A percentile compares a stretch with the other conserved stretches of the same genome.
These are phyloP conservation scores for Schizotus pectinicornis DNA, from an alignment of 2,888 invertebrate genomes.

Conservation along the genomic window DNA sequence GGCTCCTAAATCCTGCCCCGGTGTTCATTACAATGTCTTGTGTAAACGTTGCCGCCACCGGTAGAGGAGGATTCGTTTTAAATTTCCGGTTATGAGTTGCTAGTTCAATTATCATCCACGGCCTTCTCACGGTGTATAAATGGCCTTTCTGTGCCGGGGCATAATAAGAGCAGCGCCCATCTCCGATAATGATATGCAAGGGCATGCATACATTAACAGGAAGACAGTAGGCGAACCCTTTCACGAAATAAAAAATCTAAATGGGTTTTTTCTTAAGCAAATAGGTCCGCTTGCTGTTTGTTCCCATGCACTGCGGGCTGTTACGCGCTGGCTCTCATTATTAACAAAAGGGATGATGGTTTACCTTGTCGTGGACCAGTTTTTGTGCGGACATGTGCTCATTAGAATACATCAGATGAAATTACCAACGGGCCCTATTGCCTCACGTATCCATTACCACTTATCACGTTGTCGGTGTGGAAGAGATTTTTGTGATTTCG, in stretches of 20 bases:
- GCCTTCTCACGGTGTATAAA: conserved; percentile 51
- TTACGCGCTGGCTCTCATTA: conserved; percentile 24
- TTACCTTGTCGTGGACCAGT: conserved; percentile 29
- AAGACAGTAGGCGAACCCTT: conserved; percentile 54
- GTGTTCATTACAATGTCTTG: conserved; percentile 2
- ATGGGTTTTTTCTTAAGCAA: conserved; percentile 52
- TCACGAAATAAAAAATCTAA: conserved; percentile 42
- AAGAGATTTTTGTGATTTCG: too few relatives aligned
- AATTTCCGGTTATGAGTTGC: conserved; percentile 37
- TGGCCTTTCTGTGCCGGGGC: conserved; percentile 46
- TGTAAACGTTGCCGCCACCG: conserved; percentile 8
- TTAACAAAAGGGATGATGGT: conserved; percentile 33
- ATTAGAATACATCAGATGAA: conserved; percentile 27
- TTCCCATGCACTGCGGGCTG: conserved; percentile 35
- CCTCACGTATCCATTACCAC: background rate
- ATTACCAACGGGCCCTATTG: conserved; percentile 6
- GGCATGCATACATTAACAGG: conserved; percentile 56
- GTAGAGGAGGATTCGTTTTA: conserved; percentile 12
- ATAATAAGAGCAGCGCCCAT: conserved; percentile 47
- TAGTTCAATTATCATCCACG: conserved; percentile 35
- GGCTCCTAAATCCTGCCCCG: background rate
- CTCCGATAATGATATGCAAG: conserved; percentile 52
- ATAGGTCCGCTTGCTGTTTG: conserved; percentile 40
- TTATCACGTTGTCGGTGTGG: too few relatives aligned
- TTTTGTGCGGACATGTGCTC: conserved; percentile 34